These are phyloP conservation scores for Plodia interpunctella DNA, from an alignment of 1,140 invertebrate species.

Conservation along the genomic window DNA sequence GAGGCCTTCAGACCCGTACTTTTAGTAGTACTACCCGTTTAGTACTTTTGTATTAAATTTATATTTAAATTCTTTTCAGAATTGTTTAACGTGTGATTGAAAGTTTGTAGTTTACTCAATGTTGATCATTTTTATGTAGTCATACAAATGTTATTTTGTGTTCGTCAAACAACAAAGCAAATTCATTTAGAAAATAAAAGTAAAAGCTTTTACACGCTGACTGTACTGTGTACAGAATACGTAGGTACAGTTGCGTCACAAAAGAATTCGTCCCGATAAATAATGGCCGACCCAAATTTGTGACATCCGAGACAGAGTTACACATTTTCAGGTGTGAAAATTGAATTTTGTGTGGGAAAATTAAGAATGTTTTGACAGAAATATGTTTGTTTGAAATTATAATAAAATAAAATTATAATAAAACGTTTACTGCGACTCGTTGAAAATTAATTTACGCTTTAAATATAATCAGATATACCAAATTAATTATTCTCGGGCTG, in stretches of 20 bases:
- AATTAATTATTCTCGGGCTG: no score
- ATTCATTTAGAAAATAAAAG: background rate
- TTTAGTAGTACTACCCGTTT: no score
- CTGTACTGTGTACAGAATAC: constrained; percentile 1
- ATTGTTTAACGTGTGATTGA: no score
- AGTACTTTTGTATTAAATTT: no score
- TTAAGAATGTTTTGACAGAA: background rate
- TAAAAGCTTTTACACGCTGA: background rate
- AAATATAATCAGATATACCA: no score
- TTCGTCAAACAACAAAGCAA: no score
- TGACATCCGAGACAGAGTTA: constrained; percentile 2
- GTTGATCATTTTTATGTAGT: no score
- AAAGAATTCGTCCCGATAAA: constrained; percentile 9
- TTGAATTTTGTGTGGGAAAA: background rate
- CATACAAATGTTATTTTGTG: no score
- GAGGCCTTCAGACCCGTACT: no score
- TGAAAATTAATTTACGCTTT: no score
- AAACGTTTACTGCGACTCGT: background rate
- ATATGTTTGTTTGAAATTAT: background rate
- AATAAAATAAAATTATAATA: background rate
- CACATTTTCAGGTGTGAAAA: background rate
- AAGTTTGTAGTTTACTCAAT: no score
- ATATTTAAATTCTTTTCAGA: no score
- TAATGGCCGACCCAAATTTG: constrained; percentile 8
- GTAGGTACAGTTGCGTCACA: background rate